Conservation (phyloP, 2,888 invertebrate species). For the Drosophila lacicola region DNA sequence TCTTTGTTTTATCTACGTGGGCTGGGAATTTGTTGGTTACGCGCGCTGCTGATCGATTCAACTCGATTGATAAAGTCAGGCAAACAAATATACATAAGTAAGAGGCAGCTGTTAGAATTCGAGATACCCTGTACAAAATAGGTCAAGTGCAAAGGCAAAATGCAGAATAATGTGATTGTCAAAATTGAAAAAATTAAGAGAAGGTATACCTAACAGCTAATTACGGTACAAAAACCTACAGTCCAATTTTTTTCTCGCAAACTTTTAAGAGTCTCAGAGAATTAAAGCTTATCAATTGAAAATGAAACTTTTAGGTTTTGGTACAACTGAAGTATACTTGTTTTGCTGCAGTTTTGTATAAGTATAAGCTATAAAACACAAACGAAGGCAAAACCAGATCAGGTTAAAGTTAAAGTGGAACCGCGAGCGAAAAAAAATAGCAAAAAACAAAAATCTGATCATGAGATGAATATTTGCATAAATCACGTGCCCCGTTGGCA, state of each 20-base stretch:
- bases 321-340: conserved; percentile 1
- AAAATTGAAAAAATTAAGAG: too few species aligned
- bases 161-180: too few species aligned
- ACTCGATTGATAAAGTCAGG: conserved; percentile 49
- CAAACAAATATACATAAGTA: conserved; percentile 16
- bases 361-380: conserved; percentile 7
- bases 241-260: too few species aligned
- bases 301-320: background rate
- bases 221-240: too few species aligned
- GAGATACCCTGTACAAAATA: conserved; percentile 1
- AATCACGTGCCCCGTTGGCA: conserved; percentile 65
- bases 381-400: conserved; percentile 45
- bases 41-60: conserved; percentile 58
- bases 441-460: conserved; percentile 12
- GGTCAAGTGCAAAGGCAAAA: too few species aligned
- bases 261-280: background rate
- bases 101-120: background rate
- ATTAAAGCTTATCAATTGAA: background rate
- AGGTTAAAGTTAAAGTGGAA: conserved; percentile 17
- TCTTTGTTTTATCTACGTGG: conserved; percentile 6
- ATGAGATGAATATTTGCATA: conserved; percentile 61
- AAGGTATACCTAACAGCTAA: too few species aligned
- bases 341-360: background rate
- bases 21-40: conserved; percentile 43
- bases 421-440: conserved; percentile 14